Evolutionary conservation across 2,797 vertebrate species (phyloP), one percentile per base, ranked within the genome.

Genomic region (Astyanax mexicanus): DNA sequence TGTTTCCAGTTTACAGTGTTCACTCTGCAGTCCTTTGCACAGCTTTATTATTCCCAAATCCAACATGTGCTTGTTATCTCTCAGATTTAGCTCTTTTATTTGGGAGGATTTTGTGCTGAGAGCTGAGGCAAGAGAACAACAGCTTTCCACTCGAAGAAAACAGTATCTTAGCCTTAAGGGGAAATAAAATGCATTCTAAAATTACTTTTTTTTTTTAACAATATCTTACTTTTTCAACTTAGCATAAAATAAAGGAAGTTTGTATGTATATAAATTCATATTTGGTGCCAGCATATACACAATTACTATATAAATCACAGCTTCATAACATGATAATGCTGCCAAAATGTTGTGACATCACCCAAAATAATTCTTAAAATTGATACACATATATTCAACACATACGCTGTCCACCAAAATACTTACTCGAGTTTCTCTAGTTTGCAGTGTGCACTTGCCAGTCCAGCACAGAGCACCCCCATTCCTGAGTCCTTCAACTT

Each of bases 71-170:
- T 40, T 70, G 37, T 70, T 70, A 10, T 70, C 38, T 40, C 67
- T 76, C 37, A 76, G 67, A 40, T 75, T 68, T 5, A 75, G 21
- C 19, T 75, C 52, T 49, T 49, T 75, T 10, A 75, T 11, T 38
- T 52, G 21, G 45, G 44, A 27, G 37, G 35, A 49, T 15, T 27
- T 19, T 23, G 69, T 72, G 40, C 29, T 37, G 23, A 78, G 52
- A 44, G 37, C 42, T 19, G 62, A 67, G 27, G 61, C 51, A 9
- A 76, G 66, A 76, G 35, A 42, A 49, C 11, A n/a, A 62, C 74
- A 76, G n/a, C 65, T 62, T 17, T 27, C 35, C 29, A 40, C 67
- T 0, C 54, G 15, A n/a, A 76, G 44, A 42, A 42, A 11, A 44
- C 67, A 77, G 49, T 61, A 69, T 7, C 45, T 32, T 19, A 77